Evolutionary conservation across 2,888 invertebrate genomes (phyloP), one percentile per base, ranked within the genome.

Genomic region (Sinotaia quadrata): DNA sequence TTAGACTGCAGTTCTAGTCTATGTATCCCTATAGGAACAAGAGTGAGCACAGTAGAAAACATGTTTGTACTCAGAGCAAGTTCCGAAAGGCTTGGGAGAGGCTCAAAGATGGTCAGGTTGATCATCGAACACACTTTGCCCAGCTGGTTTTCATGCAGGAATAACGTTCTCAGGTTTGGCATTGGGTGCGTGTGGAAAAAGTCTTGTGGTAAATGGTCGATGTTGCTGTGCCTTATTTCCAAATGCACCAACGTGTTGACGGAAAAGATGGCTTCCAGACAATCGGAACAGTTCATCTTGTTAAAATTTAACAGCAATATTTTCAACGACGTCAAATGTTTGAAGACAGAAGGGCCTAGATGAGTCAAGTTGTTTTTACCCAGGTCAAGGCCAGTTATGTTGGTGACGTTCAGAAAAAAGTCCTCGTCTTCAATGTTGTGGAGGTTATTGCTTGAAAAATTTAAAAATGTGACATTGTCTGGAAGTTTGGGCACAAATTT

Each of bases 341-440:
- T n/a, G 47, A 69, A 69, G 0, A 66, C 59, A 12, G 54, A 10
- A 4, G 15, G 10, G 12, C 65, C 60, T 10, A 69, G 36, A 0
- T 52, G 54, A 12, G 5, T 18, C 12, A 69, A 24, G 12, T 27
- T 31, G 54, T 66, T 69, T 15, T 29, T 58, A 5, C 58, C 52
- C 41, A 69, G 60, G 31, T 69, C 69, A 2, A 69, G 10, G 12
- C 47, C 59, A 15, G n/a, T 2, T 24, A 69, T 44, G n/a, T 15
- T n/a, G 3, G 69, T 54, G 3, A 69, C 69, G 31, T 69, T 69
- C 1, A 52, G n/a, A 27, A 69, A 69, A 52, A 44, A 69, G 31
- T 65, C 66, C n/a, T n/a, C n/a, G 1, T 69, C 69, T 12, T n/a
- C 24, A 24, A 24, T 8, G 5, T 66, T 37, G 27, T 27, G 29